These are phyloP conservation scores for Cyprinodon variegatus DNA, from an alignment of 2,113 vertebrate genomes.

Conservation along the genomic window DNA sequence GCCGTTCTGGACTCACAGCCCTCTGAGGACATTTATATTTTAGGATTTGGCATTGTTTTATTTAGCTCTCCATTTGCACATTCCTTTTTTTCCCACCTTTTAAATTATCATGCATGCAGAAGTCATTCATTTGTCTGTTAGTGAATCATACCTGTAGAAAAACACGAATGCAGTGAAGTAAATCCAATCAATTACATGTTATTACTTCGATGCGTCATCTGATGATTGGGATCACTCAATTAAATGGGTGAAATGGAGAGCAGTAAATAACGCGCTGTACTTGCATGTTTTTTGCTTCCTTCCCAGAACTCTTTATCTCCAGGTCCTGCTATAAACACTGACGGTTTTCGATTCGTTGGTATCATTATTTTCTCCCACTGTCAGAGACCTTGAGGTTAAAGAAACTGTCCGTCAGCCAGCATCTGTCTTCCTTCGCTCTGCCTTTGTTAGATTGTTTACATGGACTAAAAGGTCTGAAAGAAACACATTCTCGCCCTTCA, in stretches of 20 bases:
- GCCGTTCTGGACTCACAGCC: not conserved
- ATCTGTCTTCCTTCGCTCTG: constrained; percentile 8
- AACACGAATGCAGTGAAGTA: constrained; percentile 16
- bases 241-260: constrained; percentile 52
- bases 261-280: constrained; percentile 34
- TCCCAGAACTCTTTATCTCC: constrained; percentile 37
- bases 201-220: constrained; percentile 48
- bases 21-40: constrained; percentile 9
- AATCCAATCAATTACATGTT: constrained; percentile 22
- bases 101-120: constrained; percentile 6
- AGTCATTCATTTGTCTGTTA: constrained; percentile 13
- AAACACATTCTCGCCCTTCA: constrained; percentile 15
- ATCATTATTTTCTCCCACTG: constrained; percentile 22
- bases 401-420: constrained; percentile 42
- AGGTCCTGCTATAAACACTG: constrained; percentile 30
- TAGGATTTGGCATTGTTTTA: not conserved
- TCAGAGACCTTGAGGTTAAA: constrained; percentile 42
- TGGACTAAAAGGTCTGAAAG: constrained; percentile 29
- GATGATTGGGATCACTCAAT: constrained; percentile 34
- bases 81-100: constrained; percentile 13
- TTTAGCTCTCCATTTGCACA: not conserved
- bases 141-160: constrained; percentile 2
- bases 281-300: constrained; percentile 18
- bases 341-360: constrained; percentile 52
- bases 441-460: constrained; percentile 25